Evolutionary conservation across 2,888 invertebrate species (phyloP), one percentile per base, ranked within the genome.

Genomic region (Cheilosia variabilis): DNA sequence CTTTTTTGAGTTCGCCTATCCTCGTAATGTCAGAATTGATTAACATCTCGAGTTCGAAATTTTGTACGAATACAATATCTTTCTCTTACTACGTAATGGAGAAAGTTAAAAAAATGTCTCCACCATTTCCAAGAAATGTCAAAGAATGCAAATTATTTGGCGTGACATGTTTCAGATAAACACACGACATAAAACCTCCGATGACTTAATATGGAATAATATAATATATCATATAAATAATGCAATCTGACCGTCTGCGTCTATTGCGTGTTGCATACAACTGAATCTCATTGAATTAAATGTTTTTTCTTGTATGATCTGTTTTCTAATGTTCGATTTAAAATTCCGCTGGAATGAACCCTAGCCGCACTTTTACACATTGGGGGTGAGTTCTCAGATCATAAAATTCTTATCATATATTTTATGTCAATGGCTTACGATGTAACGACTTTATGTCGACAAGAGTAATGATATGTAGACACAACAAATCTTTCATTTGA

Each of bases 201-300:
- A 15, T 43, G 4, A 43, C 13, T 43, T 9, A 31, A 31, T 0
- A 9, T 4, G 2, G 7, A 9, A 31, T n/a, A n/a, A n/a, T n/a
- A n/a, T n/a, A n/a, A n/a, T n/a, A n/a, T n/a, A n/a, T n/a, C 41
- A 69, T 63, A 78, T 78, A 62, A 78, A 78, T 83, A 78, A 62
- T 82, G 72, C 71, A 77, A 72, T 82, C 62, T 82, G 66, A 50
- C 66, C 76, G 24, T 57, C 50, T 63, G 50, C 81, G 43, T 57
- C 50, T 58, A 50, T 78, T 78, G 71, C 78, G 78, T 78, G 63
- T 57, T 71, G 69, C 62, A 57, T 22, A 71, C 60, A 68, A 76
- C 34, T 60, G 41, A n/a, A 53, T 4, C 22, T 37, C 52, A 55
- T 55, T 17, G 58, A 57, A 55, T n/a, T 60, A 53, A 60, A 57